Percentiles rank a stretch among this genome's conserved stretches.
These are phyloP conservation scores for Trichosurus vulpecula DNA, from an alignment of 2,797 vertebrate species.

Conservation along the genomic window DNA sequence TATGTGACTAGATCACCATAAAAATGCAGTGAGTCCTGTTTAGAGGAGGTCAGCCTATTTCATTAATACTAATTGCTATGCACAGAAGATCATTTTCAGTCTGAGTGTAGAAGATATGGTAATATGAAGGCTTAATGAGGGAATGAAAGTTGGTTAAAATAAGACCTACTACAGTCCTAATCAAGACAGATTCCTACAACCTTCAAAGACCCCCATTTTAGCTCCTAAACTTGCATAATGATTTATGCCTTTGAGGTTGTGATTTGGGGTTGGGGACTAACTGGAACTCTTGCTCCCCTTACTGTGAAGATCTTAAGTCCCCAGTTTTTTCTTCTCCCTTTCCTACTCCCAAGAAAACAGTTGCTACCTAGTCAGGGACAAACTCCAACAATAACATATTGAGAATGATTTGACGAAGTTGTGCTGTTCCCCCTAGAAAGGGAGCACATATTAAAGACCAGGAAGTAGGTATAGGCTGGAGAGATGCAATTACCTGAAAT, in stretches of 20 bases:
- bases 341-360: not conserved
- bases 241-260: not conserved
- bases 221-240: not conserved
- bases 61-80: constrained; percentile 45
- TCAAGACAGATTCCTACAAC: not conserved
- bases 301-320: not conserved
- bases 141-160: not conserved
- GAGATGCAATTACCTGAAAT: constrained; percentile 31
- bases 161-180: not conserved
- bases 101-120: not conserved
- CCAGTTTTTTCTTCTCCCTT: not conserved
- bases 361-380: too few relatives aligned
- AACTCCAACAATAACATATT: not conserved
- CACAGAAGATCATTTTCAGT: constrained; percentile 32
- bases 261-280: not conserved
- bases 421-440: not conserved
- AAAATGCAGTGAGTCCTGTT: constrained; percentile 1
- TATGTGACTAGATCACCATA: constrained; percentile 34
- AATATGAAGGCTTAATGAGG: not conserved
- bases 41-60: constrained; percentile 25
- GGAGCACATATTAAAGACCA: not conserved
- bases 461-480: not conserved
- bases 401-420: not conserved
- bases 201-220: not conserved
- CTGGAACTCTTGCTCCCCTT: not conserved